These are phyloP conservation scores for Bradypodion ventrale DNA, from an alignment of 2,797 vertebrate species.

Conservation along the genomic window DNA sequence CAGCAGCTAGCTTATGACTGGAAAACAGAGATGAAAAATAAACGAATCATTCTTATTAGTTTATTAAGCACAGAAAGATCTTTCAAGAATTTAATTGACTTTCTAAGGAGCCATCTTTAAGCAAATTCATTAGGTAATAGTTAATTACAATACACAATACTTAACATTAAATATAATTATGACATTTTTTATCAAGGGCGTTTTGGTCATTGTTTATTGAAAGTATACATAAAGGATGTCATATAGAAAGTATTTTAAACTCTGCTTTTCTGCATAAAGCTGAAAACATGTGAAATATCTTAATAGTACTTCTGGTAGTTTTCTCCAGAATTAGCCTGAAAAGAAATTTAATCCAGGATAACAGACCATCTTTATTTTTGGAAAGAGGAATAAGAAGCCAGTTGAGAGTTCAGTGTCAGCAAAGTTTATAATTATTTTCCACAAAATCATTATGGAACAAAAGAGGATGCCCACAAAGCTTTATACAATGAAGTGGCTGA, in stretches of 20 bases:
- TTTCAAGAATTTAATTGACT: conserved; percentile 63
- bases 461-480: background rate
- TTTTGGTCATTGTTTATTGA: conserved; percentile 22
- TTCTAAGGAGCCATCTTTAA: conserved; percentile 53
- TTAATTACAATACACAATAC: conserved; percentile 59
- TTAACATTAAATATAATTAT: conserved; percentile 48
- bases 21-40: conserved; percentile 35
- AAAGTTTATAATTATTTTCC: background rate
- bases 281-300: background rate
- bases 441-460: background rate
- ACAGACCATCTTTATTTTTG: background rate
- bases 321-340: background rate
- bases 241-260: background rate
- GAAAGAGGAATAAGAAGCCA: background rate
- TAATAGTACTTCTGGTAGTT: background rate
- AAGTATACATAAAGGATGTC: conserved; percentile 4
- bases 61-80: conserved; percentile 55
- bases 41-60: conserved; percentile 55
- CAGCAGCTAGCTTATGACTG: conserved; percentile 51
- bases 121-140: conserved; percentile 59
- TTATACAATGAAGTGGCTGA: too few species aligned
- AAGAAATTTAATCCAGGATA: background rate
- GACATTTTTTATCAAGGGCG: background rate
- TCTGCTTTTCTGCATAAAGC: background rate
- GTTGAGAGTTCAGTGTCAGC: background rate